Conservation (phyloP, 2,113 vertebrate genomes). For the Nesoenas mayeri region DNA sequence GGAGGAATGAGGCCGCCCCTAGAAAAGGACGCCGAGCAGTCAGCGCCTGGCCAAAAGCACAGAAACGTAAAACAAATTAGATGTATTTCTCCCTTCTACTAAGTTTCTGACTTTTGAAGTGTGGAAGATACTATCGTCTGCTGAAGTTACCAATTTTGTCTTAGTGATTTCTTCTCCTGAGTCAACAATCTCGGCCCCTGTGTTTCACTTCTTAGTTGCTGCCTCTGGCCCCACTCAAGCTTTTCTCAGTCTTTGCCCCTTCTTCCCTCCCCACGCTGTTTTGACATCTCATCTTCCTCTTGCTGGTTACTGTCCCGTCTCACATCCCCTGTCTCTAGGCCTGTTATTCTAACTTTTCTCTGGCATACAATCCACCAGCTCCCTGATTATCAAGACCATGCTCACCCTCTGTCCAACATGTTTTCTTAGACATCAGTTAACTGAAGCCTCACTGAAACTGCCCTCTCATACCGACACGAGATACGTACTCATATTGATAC, state of each 20-base stretch:
- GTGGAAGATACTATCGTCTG: background rate
- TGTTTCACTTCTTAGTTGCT: background rate
- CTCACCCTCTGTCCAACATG: background rate
- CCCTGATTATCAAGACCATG: background rate
- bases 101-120: background rate
- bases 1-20: background rate
- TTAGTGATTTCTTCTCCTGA: background rate
- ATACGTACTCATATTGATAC: background rate
- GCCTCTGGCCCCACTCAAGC: background rate
- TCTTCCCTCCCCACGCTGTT: background rate
- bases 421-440: background rate
- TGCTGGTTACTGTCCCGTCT: background rate
- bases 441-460: background rate
- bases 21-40: background rate
- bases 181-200: background rate
- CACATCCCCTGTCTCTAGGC: background rate
- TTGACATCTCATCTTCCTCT: background rate
- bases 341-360: background rate
- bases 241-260: background rate
- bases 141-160: background rate
- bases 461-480: background rate
- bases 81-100: background rate
- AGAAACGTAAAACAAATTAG: background rate
- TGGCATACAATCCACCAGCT: background rate
- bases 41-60: background rate